Evolutionary conservation across 2,888 invertebrate genomes (phyloP).

Genomic region (Calameuta idolon): DNA sequence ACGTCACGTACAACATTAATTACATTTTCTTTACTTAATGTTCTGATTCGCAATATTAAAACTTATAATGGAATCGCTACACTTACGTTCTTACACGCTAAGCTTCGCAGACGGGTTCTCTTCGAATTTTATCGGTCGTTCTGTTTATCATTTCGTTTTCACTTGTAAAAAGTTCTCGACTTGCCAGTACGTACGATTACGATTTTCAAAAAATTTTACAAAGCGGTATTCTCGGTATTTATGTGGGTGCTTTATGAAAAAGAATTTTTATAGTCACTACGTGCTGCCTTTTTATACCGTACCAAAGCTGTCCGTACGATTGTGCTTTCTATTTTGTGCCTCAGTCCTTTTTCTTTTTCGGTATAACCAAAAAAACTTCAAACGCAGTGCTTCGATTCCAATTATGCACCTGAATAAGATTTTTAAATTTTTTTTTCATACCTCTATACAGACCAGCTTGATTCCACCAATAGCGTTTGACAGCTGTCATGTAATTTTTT

Average conservation of each 20-base stretch:
- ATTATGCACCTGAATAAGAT: neutral
- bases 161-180: neutral
- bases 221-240: neutral
- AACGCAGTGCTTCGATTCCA: neutral
- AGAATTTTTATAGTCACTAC: neutral
- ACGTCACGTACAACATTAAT: slow-evolving; percentile 44
- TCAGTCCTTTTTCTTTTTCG: neutral
- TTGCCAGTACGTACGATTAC: neutral
- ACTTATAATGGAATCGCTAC: slow-evolving; percentile 40
- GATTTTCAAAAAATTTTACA: neutral
- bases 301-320: neutral
- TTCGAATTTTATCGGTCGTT: neutral
- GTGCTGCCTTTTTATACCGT: neutral
- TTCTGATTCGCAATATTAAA: slow-evolving; percentile 46
- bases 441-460: neutral
- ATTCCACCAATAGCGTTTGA: neutral
- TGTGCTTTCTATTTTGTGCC: neutral
- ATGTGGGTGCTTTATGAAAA: neutral
- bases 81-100: slow-evolving; percentile 56
- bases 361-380: neutral
- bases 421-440: neutral
- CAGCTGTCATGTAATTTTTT: neutral
- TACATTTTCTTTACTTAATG: slow-evolving; percentile 31
- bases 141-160: neutral
- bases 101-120: slow-evolving; percentile 37